Evolutionary conservation across 2,888 invertebrate species (phyloP).

Genomic region (Cyclophora albipunctata): DNA sequence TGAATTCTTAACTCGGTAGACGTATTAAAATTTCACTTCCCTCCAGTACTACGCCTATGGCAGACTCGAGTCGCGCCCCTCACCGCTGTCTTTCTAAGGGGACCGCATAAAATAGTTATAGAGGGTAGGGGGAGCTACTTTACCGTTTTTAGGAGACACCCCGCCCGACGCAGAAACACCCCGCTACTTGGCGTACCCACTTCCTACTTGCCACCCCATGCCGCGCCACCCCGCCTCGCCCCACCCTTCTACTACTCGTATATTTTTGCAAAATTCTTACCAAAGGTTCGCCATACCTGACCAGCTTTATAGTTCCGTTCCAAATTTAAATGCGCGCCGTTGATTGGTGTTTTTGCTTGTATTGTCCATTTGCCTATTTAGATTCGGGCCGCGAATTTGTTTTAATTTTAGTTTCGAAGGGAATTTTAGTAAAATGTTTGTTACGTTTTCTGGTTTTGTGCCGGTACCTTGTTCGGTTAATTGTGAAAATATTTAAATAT

Average conservation of each 20-base stretch:
- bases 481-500: not conserved
- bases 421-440: slow-evolving; percentile 46
- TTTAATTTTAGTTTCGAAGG: slow-evolving; percentile 52
- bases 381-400: slow-evolving; percentile 70
- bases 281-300: slow-evolving; percentile 68
- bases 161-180: slow-evolving; percentile 63
- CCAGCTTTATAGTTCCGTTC: slow-evolving; percentile 45
- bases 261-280: slow-evolving; percentile 74
- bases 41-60: slow-evolving; percentile 51
- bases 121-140: slow-evolving; percentile 72
- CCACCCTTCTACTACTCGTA: slow-evolving; percentile 52
- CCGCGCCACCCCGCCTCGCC: slow-evolving; percentile 27
- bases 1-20: slow-evolving; percentile 72
- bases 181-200: slow-evolving; percentile 57
- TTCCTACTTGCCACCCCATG: slow-evolving; percentile 54
- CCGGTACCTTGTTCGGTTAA: slow-evolving; percentile 17
- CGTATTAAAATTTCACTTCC: slow-evolving; percentile 73
- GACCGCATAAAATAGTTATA: slow-evolving; percentile 75
- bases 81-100: slow-evolving; percentile 74
- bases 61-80: slow-evolving; percentile 53
- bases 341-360: slow-evolving; percentile 61
- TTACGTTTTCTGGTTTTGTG: slow-evolving; percentile 51
- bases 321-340: slow-evolving; percentile 49
- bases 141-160: slow-evolving; percentile 75
- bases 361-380: slow-evolving; percentile 37